Percentiles rank a stretch among this genome's conserved stretches.
Conservation (phyloP, 2,888 invertebrate species). For the Apamea anceps region DNA sequence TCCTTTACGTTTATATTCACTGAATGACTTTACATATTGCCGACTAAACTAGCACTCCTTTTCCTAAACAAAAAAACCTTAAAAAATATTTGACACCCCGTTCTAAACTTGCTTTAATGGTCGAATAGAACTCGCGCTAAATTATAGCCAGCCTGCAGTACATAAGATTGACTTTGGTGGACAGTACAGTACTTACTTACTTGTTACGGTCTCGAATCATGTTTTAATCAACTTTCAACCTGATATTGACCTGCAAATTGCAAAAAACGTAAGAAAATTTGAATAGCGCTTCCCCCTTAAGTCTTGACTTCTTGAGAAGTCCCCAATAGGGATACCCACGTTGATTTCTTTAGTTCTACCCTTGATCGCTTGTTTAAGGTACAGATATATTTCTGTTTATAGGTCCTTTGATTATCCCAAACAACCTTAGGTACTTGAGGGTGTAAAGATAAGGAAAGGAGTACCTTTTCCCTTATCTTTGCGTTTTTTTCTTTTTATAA, state of each 20-base stretch:
- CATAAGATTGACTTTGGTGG: too few species aligned
- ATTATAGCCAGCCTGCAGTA: too few species aligned
- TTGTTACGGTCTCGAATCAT: too few species aligned
- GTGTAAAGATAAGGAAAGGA: constrained; percentile 23
- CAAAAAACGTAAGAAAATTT: background rate
- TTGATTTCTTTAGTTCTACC: background rate
- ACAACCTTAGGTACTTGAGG: background rate
- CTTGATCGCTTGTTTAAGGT: background rate
- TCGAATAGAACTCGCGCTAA: too few species aligned
- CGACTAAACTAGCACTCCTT: too few species aligned
- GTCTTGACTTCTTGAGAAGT: background rate
- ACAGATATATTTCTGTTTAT: constrained; percentile 36
- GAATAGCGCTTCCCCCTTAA: background rate
- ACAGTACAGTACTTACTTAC: too few species aligned
- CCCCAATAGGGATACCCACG: background rate
- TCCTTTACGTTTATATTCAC: too few species aligned
- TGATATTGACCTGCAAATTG: background rate
- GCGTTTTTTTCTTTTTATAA: constrained; percentile 3
- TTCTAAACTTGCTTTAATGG: too few species aligned
- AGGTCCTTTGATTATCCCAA: constrained; percentile 2
- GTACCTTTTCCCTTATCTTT: background rate
- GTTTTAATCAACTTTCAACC: too few species aligned
- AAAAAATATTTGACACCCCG: too few species aligned
- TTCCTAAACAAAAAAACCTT: too few species aligned
- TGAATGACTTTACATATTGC: too few species aligned